A percentile compares a stretch with the other conserved stretches of the same genome.
Conservation (phyloP, 2,888 invertebrate genomes). For the Mactromeris polynyma region DNA sequence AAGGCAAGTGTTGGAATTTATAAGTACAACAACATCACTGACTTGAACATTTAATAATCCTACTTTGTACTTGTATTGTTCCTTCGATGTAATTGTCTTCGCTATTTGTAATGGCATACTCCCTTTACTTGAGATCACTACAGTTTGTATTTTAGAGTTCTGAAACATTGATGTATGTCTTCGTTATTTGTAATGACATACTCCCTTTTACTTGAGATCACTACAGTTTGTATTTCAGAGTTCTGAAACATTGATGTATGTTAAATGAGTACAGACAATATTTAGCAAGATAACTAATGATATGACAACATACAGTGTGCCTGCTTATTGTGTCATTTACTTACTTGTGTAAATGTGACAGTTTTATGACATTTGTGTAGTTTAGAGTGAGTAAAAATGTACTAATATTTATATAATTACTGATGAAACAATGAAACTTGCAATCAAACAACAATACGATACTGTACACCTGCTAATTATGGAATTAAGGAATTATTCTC, state of each 20-base stretch:
- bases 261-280: background rate
- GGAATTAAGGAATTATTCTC: background rate
- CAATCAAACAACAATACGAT: background rate
- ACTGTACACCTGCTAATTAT: background rate
- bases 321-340: background rate
- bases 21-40: no score
- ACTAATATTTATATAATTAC: background rate
- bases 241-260: background rate
- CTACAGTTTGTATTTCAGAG: no score
- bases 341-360: background rate
- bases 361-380: background rate
- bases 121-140: no score
- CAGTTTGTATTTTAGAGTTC: no score
- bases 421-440: background rate
- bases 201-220: no score
- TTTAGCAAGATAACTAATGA: background rate
- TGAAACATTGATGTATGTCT: no score
- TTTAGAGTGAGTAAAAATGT: background rate
- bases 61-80: no score
- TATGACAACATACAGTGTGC: background rate
- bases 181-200: no score
- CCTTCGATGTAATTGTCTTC: no score
- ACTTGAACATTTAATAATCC: no score
- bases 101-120: no score
- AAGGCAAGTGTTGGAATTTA: no score